phyloP scores from a whole-genome alignment of 2,113 vertebrate species.

The Excalfactoria chinensis region DNA sequence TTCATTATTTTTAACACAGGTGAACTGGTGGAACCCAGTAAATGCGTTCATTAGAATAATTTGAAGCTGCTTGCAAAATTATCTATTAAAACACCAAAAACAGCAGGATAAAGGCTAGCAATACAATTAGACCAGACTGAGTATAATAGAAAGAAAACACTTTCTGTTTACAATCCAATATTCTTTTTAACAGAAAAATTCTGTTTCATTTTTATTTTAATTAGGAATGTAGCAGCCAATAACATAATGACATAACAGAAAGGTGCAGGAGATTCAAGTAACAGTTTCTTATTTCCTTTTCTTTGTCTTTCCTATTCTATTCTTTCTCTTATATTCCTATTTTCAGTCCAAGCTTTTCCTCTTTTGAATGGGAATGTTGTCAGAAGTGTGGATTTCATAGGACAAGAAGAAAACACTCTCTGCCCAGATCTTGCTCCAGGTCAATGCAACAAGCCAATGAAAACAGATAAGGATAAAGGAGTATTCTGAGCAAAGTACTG shows the following conservation, averaged over 20 bases:
- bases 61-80: neutral
- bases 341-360: neutral
- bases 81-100: neutral
- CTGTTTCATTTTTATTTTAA: neutral
- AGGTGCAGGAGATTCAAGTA: neutral
- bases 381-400: neutral
- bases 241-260: neutral
- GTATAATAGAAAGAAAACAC: neutral
- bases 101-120: neutral
- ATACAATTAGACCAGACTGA: neutral
- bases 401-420: neutral
- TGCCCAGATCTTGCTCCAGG: neutral
- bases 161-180: neutral
- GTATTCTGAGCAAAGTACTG: neutral
- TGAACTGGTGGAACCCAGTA: neutral
- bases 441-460: neutral
- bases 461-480: neutral
- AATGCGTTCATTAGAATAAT: neutral
- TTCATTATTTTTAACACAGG: neutral
- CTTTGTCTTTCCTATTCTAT: neutral
- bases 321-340: neutral
- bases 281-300: neutral
- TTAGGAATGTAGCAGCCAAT: neutral
- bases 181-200: neutral
- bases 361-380: neutral